A percentile compares a stretch with the other conserved stretches of the same genome.
phyloP scores from a whole-genome alignment of 2,797 vertebrate species.

The Enteromius unitaeniatus region DNA sequence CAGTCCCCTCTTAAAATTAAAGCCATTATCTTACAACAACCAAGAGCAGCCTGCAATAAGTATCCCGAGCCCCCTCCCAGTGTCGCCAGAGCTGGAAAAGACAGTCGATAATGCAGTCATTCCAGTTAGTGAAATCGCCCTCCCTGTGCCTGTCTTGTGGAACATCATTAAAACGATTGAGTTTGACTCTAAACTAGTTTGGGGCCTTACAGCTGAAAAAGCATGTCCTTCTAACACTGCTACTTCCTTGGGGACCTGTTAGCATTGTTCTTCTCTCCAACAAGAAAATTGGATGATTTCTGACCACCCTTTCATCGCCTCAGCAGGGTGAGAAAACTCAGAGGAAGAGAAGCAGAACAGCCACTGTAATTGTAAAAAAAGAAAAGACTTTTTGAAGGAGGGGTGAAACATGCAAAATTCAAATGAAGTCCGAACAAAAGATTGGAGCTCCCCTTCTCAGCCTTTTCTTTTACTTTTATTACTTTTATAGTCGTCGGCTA shows the following conservation, averaged over 20 bases:
- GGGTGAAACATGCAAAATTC: conserved; percentile 1
- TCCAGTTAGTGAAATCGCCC: conserved; percentile 64
- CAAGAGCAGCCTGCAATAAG: conserved; percentile 39
- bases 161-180: conserved; percentile 72
- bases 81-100: conserved; percentile 57
- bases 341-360: conserved; percentile 40
- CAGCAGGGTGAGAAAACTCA: conserved; percentile 49
- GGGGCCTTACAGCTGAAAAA: conserved; percentile 69
- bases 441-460: neutral
- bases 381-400: conserved; percentile 4
- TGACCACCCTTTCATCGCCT: conserved; percentile 64
- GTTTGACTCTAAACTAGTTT: conserved; percentile 71
- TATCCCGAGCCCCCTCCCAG: conserved; percentile 59
- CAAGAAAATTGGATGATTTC: conserved; percentile 75
- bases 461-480: neutral
- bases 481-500: conserved; percentile 5
- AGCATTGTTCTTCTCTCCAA: conserved; percentile 70
- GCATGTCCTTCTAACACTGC: conserved; percentile 62
- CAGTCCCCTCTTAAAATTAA: conserved; percentile 68
- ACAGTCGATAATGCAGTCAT: conserved; percentile 73
- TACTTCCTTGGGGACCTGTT: conserved; percentile 74
- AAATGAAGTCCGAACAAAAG: conserved; percentile 18
- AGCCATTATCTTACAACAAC: conserved; percentile 72
- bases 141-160: conserved; percentile 57
- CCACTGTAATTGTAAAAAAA: conserved; percentile 47